A percentile compares a stretch with the other conserved stretches of the same genome.
Evolutionary conservation across 1,140 invertebrate genomes (phyloP).

Genomic region (Globodera rostochiensis): DNA sequence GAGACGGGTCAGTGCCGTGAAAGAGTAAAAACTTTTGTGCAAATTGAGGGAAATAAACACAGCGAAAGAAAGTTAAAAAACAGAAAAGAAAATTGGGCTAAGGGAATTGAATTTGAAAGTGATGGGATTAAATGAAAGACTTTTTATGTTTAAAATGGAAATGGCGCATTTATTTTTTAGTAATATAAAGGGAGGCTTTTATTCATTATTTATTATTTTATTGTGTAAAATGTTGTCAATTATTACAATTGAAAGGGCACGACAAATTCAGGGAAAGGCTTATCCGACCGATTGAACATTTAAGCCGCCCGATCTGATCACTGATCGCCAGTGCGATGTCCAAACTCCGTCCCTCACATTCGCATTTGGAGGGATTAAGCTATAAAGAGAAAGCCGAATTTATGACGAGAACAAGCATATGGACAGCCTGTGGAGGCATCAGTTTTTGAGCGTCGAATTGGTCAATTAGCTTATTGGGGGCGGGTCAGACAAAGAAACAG

Average conservation of each 20-base stretch:
- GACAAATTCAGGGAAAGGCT: too few relatives aligned
- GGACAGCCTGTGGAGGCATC: neutral
- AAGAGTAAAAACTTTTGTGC: neutral
- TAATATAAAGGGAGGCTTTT: too few relatives aligned
- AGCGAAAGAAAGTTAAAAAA: too few relatives aligned
- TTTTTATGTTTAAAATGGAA: too few relatives aligned
- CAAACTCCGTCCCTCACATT: too few relatives aligned
- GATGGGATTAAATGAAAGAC: neutral
- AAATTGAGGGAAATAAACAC: neutral
- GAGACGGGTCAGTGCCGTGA: neutral
- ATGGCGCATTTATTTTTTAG: too few relatives aligned
- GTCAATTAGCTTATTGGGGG: neutral
- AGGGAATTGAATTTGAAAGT: neutral
- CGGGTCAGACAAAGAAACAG: neutral
- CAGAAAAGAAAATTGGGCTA: neutral
- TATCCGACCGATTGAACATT: neutral
- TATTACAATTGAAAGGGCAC: too few relatives aligned
- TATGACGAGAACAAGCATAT: neutral
- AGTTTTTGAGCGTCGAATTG: neutral
- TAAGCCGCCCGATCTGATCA: too few relatives aligned
- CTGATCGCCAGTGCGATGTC: too few relatives aligned
- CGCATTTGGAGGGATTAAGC: neutral
- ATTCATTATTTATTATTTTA: too few relatives aligned
- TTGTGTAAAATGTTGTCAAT: too few relatives aligned
- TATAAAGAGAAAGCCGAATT: neutral